Percentiles rank a stretch among this genome's conserved stretches.
phyloP scores from a whole-genome alignment of 2,113 vertebrate species.

The Anarhynchus alexandrinus region DNA sequence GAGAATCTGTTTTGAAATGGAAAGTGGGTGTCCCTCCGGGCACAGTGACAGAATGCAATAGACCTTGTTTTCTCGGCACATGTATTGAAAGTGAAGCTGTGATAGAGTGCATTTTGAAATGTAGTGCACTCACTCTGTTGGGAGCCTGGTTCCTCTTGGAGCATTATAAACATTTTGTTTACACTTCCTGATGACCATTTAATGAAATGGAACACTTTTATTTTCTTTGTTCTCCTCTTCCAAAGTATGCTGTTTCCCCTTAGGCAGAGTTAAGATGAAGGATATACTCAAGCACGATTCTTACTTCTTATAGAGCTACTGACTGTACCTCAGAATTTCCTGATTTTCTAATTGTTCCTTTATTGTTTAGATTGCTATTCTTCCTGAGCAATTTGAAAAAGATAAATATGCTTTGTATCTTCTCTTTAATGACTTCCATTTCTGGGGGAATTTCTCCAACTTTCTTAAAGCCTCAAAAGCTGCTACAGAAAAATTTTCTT shows the following conservation, averaged over 20 bases:
- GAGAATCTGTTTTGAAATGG: neutral
- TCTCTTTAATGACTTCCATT: neutral
- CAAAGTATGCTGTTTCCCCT: neutral
- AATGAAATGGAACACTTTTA: neutral
- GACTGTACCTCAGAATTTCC: neutral
- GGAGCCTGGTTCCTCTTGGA: neutral
- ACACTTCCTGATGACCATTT: slow-evolving; percentile 26
- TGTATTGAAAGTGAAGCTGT: neutral
- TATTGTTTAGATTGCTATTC: neutral
- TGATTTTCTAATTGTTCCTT: neutral
- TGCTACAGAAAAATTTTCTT: neutral
- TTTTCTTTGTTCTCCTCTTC: neutral
- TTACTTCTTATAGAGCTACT: neutral
- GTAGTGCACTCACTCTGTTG: neutral
- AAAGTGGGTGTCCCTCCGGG: neutral
- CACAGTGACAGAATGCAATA: neutral
- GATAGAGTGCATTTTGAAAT: neutral
- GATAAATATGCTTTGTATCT: neutral
- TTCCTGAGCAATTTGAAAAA: neutral
- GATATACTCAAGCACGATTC: neutral
- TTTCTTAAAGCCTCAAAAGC: neutral
- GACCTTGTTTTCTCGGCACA: neutral
- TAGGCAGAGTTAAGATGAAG: neutral
- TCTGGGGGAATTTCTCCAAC: neutral
- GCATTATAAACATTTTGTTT: neutral